Percentiles rank a stretch among this genome's conserved stretches.
Conservation (phyloP, 2,888 invertebrate genomes). For the Troilus luridus region DNA sequence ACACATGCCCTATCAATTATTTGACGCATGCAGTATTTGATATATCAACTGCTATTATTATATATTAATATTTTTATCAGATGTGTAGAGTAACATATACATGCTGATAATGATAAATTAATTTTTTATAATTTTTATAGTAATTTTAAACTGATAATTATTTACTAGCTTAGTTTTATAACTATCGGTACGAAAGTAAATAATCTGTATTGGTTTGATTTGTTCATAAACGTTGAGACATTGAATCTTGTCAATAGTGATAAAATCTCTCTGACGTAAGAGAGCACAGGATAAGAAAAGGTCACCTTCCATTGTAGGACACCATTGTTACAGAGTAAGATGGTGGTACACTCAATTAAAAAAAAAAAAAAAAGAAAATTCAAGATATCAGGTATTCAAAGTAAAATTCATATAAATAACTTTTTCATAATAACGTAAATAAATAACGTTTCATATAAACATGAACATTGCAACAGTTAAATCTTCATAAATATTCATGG, state of each 20-base stretch:
- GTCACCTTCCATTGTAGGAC: neutral
- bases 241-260: neutral
- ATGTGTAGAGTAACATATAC: neutral
- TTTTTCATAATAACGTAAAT: too few relatives aligned
- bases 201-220: neutral
- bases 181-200: neutral
- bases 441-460: too few relatives aligned
- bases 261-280: conserved; percentile 9
- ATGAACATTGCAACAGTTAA: too few relatives aligned
- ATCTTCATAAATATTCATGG: too few relatives aligned
- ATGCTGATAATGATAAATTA: neutral
- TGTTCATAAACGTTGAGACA: neutral
- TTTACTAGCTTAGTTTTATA: neutral
- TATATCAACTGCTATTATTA: neutral
- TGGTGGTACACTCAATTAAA: neutral
- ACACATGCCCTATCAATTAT: neutral
- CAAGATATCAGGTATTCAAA: too few relatives aligned
- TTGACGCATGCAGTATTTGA: too few relatives aligned
- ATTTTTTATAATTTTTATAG: neutral
- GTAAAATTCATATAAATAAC: too few relatives aligned
- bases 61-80: neutral
- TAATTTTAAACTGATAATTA: neutral
- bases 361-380: too few relatives aligned
- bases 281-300: neutral
- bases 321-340: neutral